Percentiles rank a stretch among this genome's conserved stretches.
Evolutionary conservation across 2,888 invertebrate species (phyloP).

Genomic region (Ferdinandea cuprea): DNA sequence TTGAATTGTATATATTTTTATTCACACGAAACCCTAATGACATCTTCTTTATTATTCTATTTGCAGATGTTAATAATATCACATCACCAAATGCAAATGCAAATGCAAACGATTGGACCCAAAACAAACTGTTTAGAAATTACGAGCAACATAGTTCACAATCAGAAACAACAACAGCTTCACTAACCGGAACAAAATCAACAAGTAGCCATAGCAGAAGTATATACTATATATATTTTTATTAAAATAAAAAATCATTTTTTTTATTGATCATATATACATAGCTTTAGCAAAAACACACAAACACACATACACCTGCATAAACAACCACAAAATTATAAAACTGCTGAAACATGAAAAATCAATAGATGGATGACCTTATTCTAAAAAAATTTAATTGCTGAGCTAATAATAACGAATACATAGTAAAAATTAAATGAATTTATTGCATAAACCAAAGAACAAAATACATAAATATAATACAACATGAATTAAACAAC

Average conservation of each 20-base stretch:
- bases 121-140: conserved; percentile 32
- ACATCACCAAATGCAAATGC: conserved; percentile 40
- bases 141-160: conserved; percentile 49
- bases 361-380: conserved; percentile 16
- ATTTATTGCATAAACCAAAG: conserved; percentile 25
- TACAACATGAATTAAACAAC: not conserved
- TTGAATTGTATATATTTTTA: too few relatives aligned
- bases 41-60: not conserved
- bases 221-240: conserved; percentile 64
- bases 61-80: conserved; percentile 65
- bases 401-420: conserved; percentile 14
- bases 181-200: conserved; percentile 31
- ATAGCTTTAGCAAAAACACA: conserved; percentile 62
- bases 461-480: not conserved
- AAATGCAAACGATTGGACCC: conserved; percentile 61
- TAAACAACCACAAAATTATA: not conserved
- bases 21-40: too few relatives aligned
- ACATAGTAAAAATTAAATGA: conserved; percentile 7
- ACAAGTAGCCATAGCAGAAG: conserved; percentile 48
- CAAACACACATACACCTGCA: not conserved
- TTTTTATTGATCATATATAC: conserved; percentile 40
- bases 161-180: conserved; percentile 44
- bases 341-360: conserved; percentile 25
- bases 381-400: conserved; percentile 40
- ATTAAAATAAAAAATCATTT: conserved; percentile 43